These are phyloP conservation scores for Drosophila ironensis DNA, from an alignment of 1,140 invertebrate genomes.

Conservation along the genomic window DNA sequence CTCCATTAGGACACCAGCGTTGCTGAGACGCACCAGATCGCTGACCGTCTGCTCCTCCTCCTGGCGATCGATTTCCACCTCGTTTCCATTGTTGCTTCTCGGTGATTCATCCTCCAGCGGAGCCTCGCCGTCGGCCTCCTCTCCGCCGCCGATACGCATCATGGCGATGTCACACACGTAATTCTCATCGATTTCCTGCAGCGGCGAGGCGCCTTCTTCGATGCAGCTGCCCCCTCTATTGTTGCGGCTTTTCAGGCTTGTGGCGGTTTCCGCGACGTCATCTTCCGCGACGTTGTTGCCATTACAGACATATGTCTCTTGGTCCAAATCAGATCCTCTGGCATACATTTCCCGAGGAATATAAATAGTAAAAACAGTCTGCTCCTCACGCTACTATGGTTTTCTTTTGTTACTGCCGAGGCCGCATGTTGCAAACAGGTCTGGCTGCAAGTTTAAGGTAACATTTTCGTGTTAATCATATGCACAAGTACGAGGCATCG, in stretches of 20 bases:
- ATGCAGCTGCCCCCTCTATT: constrained; percentile 1
- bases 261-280: not conserved
- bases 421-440: constrained; percentile 49
- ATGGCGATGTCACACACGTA: constrained; percentile 72
- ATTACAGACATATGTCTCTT: constrained; percentile 5
- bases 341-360: constrained; percentile 41
- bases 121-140: constrained; percentile 22
- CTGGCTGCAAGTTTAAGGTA: constrained; percentile 45
- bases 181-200: constrained; percentile 63
- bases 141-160: constrained; percentile 66
- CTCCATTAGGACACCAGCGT: constrained; percentile 43
- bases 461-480: constrained; percentile 32
- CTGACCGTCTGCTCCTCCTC: constrained; percentile 71
- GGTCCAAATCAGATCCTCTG: constrained; percentile 1
- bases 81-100: constrained; percentile 21
- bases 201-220: not conserved
- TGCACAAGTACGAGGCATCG: not conserved
- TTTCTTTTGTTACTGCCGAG: constrained; percentile 15
- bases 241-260: constrained; percentile 2
- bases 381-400: not conserved
- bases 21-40: constrained; percentile 63
- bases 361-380: not conserved
- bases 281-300: not conserved
- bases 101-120: constrained; percentile 6
- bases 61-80: constrained; percentile 69